Evolutionary conservation across 2,888 invertebrate genomes (phyloP), one percentile per base, ranked within the genome.

Genomic region (Leucania comma): DNA sequence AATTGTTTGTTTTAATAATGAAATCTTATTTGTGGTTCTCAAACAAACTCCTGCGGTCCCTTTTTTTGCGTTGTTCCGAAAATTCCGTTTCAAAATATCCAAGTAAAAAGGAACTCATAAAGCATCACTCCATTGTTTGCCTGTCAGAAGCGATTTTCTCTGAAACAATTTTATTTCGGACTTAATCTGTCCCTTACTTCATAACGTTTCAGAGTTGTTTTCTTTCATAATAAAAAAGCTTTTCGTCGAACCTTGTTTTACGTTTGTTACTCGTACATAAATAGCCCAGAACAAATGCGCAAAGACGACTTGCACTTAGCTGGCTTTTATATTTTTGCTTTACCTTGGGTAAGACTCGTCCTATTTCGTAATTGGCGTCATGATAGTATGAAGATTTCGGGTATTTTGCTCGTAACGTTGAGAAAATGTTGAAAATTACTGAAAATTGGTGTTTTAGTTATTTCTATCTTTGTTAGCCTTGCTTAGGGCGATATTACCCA

Each of bases 251-350:
- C 8, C 50, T 72, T 56, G 17, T 56, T 75, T 42, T 35, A 10
- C 17, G 6, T 26, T 38, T 24, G 35, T 14, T 48, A n/a, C n/a
- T n/a, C n/a, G n/a, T n/a, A 54, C 29, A 20, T 26, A 51, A 66
- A 66, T 66, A 75, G 32, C 66, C 0, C 32, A 26, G 75, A 66
- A 57, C 56, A 26, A 50, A 66, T 35, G 35, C 53, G 9, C 51
- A 53, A 42, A 22, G 24, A 42, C n/a, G 32, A 6, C n/a, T 59
- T 54, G 65, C 66, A 66, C 32, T 66, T 66, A 22, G 20, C 26
- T 66, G 75, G 57, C 26, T 75, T 62, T 72, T 51, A 62, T 38
- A 74, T 51, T 57, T 72, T 57, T 50, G 20, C 14, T 57, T 73
- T 20, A 35, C 32, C 53, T 32, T 6, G 5, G 35, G n/a, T 32